phyloP scores from a whole-genome alignment of 2,797 vertebrate genomes.

The Poeciliopsis paucimaculata region DNA sequence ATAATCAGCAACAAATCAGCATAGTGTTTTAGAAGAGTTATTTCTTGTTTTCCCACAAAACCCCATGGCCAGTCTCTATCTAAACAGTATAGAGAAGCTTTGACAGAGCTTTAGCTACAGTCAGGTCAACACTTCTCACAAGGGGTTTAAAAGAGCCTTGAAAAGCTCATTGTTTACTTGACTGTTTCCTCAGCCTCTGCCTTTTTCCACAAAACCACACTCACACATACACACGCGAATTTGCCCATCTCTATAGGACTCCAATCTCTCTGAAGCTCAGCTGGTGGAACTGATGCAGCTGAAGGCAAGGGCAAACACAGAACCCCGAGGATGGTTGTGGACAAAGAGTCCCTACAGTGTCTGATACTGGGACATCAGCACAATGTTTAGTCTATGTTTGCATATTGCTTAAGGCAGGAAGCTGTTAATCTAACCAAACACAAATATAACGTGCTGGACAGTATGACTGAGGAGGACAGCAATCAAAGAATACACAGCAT shows the following conservation, averaged over 20 bases:
- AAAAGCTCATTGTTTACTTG: conserved; percentile 59
- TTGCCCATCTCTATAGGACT: conserved; percentile 32
- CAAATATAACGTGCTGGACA: background rate
- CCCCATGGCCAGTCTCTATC: conserved; percentile 45
- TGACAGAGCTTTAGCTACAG: conserved; percentile 45
- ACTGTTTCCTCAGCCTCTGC: conserved; percentile 27
- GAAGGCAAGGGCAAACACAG: conserved; percentile 55
- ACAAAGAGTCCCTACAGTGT: conserved; percentile 17
- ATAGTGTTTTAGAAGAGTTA: conserved; percentile 13
- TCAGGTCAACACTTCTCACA: conserved; percentile 44
- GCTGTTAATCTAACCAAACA: background rate
- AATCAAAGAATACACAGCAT: background rate
- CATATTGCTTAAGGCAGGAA: background rate
- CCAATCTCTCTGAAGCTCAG: conserved; percentile 43
- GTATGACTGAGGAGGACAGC: background rate
- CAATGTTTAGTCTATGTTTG: conserved; percentile 8
- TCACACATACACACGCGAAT: background rate
- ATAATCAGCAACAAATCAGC: conserved; percentile 1
- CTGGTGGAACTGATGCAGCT: conserved; percentile 47
- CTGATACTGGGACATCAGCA: background rate
- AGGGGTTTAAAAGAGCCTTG: conserved; percentile 50
- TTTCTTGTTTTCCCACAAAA: conserved; percentile 18
- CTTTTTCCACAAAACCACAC: conserved; percentile 27
- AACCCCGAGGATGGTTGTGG: conserved; percentile 24
- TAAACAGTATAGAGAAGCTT: conserved; percentile 34